Base-by-base conservation (phyloP, 2,797 vertebrate species). In the Microctenopoma stevenorrisi region DNA sequence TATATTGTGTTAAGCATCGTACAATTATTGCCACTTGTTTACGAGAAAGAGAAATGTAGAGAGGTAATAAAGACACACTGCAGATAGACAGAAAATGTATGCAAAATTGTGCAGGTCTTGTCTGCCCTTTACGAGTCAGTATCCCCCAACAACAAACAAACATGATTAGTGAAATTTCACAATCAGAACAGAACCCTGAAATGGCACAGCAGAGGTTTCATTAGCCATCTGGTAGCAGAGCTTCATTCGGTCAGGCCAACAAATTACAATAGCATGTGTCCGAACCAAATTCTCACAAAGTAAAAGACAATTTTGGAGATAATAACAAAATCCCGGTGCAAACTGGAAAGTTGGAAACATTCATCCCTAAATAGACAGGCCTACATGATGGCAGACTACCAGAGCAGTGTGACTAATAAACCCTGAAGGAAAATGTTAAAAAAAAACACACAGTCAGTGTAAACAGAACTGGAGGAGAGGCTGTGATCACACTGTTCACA, bases 361-460 rank as follows among this genome's bases (percentile, higher is more conserved):
- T 37, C 16, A 58, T 67, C 64, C 55, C 8, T 70, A 63, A 73
- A 80, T 74, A 74, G 62, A 66, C 37, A 48, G 55, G 65, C 48
- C 38, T 56, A 53, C 58, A 60, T 60, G 43, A 57, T 76, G 70
- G 68, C 49, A 52, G 30, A 40, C 60, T 26, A 77, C 55, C 73
- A 67, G 53, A 57, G n/a, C 56, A 52, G 52, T 55, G 65, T 84
- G 74, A 83, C 72, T 81, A 77, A 72, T 64, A 56, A 56, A 35
- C 57, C 58, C 63, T 51, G 46, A 42, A 76, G 67, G 61, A 51
- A 58, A 77, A 54, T 25, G 16, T 22, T 46, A 11, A 18, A 57
- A 33, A 33, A 22, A 43, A 64, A 33, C 64, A 47, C 30, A 69
- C 14, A 65, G 14, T 53, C 18, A 54, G 56, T 63, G 53, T 72